Percentiles rank a stretch among this genome's conserved stretches.
Evolutionary conservation across 1,140 invertebrate species (phyloP).

Genomic region (Bombus superbus): DNA sequence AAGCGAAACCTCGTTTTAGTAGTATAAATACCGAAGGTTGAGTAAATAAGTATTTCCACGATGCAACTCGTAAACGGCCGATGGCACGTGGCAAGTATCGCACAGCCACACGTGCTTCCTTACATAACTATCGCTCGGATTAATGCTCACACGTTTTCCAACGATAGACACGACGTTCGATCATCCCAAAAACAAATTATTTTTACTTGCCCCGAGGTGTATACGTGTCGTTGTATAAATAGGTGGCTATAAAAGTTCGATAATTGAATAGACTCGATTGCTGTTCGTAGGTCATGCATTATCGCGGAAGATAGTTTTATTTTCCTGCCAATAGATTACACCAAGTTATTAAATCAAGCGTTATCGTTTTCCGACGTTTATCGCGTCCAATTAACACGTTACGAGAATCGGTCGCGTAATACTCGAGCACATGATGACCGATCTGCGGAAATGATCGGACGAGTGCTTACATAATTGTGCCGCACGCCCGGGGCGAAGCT

Average conservation of each 20-base stretch:
- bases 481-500: background rate
- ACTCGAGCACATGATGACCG: background rate
- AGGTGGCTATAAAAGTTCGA: background rate
- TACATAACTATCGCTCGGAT: constrained; percentile 28
- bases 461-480: constrained; percentile 9
- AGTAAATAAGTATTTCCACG: constrained; percentile 15
- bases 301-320: background rate
- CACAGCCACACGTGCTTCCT: constrained; percentile 22
- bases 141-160: constrained; percentile 5
- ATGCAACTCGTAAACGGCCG: background rate
- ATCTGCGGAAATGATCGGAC: constrained; percentile 7
- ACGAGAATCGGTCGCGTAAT: background rate
- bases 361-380: constrained; percentile 6
- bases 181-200: background rate
- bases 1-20: background rate
- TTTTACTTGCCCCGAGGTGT: background rate
- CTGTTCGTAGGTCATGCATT: background rate
- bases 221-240: background rate
- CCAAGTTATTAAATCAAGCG: constrained; percentile 3
- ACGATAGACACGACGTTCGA: background rate
- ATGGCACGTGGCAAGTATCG: constrained; percentile 34
- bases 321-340: background rate
- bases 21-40: background rate
- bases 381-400: constrained; percentile 8
- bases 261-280: background rate